phyloP scores from a whole-genome alignment of 2,888 invertebrate species.

The Drosophila atripex region DNA sequence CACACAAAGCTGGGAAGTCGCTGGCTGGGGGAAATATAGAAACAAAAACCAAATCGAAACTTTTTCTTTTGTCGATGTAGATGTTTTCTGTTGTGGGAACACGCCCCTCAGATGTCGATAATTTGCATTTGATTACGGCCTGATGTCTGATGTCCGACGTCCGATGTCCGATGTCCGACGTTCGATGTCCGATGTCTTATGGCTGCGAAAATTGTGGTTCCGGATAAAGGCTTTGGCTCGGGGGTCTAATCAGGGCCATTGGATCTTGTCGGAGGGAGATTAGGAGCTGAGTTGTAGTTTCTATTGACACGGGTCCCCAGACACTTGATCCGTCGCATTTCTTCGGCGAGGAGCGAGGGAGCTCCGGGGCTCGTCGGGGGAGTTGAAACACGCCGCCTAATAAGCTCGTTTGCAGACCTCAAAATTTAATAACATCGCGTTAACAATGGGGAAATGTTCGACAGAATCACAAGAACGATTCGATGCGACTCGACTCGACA shows the following conservation, averaged over 20 bases:
- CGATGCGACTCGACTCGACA: constrained; percentile 45
- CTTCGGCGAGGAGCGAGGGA: not conserved
- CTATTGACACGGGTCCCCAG: constrained; percentile 65
- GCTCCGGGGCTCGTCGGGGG: constrained; percentile 47
- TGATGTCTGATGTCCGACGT: not conserved
- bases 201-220: constrained; percentile 74
- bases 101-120: constrained; percentile 69
- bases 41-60: constrained; percentile 61
- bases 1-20: constrained; percentile 5
- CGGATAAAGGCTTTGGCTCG: constrained; percentile 70
- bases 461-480: constrained; percentile 14
- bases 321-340: constrained; percentile 55
- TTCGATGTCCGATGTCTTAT: constrained; percentile 4
- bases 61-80: constrained; percentile 66
- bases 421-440: constrained; percentile 60
- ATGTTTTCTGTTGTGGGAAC: constrained; percentile 39
- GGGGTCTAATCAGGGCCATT: constrained; percentile 56
- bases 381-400: constrained; percentile 64
- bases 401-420: constrained; percentile 70
- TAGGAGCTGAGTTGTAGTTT: constrained; percentile 42
- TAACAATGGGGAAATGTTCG: constrained; percentile 35
- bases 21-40: constrained; percentile 28
- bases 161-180: not conserved
- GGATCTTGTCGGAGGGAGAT: constrained; percentile 66
- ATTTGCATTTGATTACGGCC: constrained; percentile 75